phyloP scores from a whole-genome alignment of 2,888 invertebrate genomes.

The Doris montereyensis region DNA sequence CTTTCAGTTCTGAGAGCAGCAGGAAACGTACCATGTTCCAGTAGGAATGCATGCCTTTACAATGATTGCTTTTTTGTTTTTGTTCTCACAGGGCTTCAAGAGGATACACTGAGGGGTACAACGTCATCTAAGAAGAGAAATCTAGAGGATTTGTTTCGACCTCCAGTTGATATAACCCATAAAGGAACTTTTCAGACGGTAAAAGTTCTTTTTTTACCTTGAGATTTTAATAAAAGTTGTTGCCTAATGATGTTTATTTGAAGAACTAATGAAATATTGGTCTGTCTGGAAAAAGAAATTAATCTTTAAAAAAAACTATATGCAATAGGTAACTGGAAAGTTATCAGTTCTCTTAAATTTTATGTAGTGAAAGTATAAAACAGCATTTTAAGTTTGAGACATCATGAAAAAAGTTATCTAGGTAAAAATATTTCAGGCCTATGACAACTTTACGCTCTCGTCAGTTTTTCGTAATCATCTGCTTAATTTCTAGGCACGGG shows the following conservation, averaged over 20 bases:
- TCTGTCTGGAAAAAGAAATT: too few species aligned
- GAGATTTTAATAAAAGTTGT: too few species aligned
- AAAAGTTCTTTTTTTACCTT: constrained; percentile 40
- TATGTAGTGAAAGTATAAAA: not conserved
- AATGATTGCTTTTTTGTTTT: not conserved
- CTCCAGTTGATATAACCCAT: constrained; percentile 80
- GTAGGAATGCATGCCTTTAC: not conserved
- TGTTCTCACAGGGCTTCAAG: constrained; percentile 24
- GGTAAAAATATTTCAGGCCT: too few species aligned
- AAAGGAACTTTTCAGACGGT: constrained; percentile 78
- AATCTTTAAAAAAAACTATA: too few species aligned
- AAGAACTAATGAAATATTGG: too few species aligned
- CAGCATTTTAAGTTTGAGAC: not conserved
- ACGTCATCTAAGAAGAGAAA: constrained; percentile 74
- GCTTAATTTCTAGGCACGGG: constrained; percentile 76
- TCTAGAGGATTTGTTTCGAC: constrained; percentile 80
- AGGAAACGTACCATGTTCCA: too few species aligned
- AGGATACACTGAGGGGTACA: constrained; percentile 31
- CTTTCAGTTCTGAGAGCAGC: too few species aligned
- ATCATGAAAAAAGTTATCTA: not conserved
- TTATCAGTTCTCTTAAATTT: not conserved
- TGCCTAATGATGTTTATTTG: too few species aligned
- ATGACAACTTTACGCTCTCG: too few species aligned
- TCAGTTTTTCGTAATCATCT: not conserved
- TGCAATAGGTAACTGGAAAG: too few species aligned